These are phyloP conservation scores for Apus apus DNA, from an alignment of 2,113 vertebrate genomes.

Conservation along the genomic window DNA sequence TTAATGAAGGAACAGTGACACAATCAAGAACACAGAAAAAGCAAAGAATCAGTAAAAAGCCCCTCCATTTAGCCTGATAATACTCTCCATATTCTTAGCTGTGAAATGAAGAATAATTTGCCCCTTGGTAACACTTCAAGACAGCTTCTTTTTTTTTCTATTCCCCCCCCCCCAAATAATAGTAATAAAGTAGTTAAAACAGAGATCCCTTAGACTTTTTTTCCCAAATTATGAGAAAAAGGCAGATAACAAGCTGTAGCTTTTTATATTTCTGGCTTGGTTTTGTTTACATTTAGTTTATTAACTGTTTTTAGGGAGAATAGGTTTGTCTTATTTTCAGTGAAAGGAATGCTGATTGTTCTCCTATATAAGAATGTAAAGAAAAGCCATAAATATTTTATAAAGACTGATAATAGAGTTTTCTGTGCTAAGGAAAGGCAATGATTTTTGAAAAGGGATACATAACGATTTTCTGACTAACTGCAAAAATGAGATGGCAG, in stretches of 20 bases:
- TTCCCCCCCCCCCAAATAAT: no score
- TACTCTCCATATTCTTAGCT: background rate
- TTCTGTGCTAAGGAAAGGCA: slow-evolving; percentile 50
- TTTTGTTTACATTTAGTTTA: background rate
- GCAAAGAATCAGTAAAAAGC: background rate
- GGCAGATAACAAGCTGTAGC: background rate
- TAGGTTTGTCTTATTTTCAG: slow-evolving; percentile 44
- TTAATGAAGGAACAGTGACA: background rate
- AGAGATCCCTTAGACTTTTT: background rate
- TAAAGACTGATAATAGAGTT: slow-evolving; percentile 55
- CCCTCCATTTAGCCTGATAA: background rate
- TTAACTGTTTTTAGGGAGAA: slow-evolving; percentile 13
- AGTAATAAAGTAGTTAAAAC: background rate
- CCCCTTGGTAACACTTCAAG: background rate
- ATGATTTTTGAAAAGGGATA: slow-evolving; percentile 43
- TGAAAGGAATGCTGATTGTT: slow-evolving; percentile 42
- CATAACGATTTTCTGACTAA: slow-evolving; percentile 53
- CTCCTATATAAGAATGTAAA: slow-evolving; percentile 47
- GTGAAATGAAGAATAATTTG: background rate
- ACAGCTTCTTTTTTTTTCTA: background rate
- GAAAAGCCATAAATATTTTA: slow-evolving; percentile 62
- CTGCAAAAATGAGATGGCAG: slow-evolving; percentile 18
- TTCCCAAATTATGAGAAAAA: background rate
- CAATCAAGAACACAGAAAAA: background rate
- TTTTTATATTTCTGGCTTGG: background rate